Percentiles rank a stretch among this genome's conserved stretches.
Evolutionary conservation across 2,888 invertebrate genomes (phyloP).

Genomic region (Esperia sulphurella): DNA sequence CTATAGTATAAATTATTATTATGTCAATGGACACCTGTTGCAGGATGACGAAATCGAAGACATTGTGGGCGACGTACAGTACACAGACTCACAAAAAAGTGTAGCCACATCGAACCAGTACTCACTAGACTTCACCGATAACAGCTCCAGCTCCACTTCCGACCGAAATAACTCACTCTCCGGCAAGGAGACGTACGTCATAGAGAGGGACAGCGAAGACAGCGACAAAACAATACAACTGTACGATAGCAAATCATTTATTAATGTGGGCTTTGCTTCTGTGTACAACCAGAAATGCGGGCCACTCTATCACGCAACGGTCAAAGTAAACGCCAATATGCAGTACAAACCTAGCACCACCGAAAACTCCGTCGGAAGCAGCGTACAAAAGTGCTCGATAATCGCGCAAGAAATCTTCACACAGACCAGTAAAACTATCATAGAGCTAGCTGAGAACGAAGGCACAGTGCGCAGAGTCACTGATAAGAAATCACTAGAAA

Average conservation of each 20-base stretch:
- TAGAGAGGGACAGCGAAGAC: conserved; percentile 56
- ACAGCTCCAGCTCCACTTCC: conserved; percentile 33
- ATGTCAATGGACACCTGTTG: background rate
- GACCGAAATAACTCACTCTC: conserved; percentile 56
- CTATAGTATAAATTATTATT: too few relatives aligned
- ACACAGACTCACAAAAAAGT: conserved; percentile 67
- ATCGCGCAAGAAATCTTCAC: conserved; percentile 63
- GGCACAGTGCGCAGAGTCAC: conserved; percentile 16
- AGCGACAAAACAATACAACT: conserved; percentile 43
- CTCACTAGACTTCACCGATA: conserved; percentile 63
- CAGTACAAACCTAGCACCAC: conserved; percentile 11
- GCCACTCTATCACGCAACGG: background rate
- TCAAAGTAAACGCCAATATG: conserved; percentile 19
- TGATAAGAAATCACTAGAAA: conserved; percentile 44
- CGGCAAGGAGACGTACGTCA: conserved; percentile 61
- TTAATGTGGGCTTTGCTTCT: conserved; percentile 25
- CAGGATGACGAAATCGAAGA: conserved; percentile 67
- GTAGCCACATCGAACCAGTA: conserved; percentile 56
- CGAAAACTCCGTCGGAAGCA: conserved; percentile 15
- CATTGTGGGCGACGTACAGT: conserved; percentile 49
- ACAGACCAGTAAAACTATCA: conserved; percentile 80
- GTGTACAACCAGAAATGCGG: too few relatives aligned
- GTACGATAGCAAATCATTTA: conserved; percentile 27
- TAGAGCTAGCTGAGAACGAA: conserved; percentile 67
- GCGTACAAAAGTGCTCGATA: conserved; percentile 30